Percentiles rank a stretch among this genome's conserved stretches.
Conservation (phyloP, 2,888 invertebrate species). For the Phyllotreta cruciferae region DNA sequence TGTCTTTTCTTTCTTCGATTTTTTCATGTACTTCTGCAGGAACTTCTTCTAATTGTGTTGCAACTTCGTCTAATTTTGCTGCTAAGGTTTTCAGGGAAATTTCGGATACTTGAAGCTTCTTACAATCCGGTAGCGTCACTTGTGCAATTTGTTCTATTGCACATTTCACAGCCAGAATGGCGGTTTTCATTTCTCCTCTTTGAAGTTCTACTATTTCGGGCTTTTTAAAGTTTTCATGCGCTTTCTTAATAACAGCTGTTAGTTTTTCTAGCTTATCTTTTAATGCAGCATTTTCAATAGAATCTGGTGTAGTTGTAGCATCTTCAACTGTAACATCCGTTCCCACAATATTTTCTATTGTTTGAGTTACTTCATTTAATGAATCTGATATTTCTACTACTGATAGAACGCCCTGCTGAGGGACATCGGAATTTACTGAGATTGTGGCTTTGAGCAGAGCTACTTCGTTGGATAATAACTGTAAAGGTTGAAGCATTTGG, state of each 20-base stretch:
- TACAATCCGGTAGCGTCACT: conserved; percentile 4
- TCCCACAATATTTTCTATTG: conserved; percentile 1
- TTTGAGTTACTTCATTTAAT: conserved; percentile 13
- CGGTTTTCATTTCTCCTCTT: conserved; percentile 32
- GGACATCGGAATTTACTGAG: conserved; percentile 28
- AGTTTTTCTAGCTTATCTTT: conserved; percentile 33
- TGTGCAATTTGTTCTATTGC: conserved; percentile 29
- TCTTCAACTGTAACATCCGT: neutral
- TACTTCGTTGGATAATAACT: neutral
- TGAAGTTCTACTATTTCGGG: conserved; percentile 27
- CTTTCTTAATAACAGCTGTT: conserved; percentile 25
- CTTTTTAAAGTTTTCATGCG: conserved; percentile 29
- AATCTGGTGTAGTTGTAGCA: conserved; percentile 19
- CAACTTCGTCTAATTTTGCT: conserved; percentile 24
- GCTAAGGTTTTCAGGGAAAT: conserved; percentile 32
- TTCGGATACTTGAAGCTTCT: conserved; percentile 19
- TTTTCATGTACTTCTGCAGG: neutral
- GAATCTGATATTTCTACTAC: conserved; percentile 33
- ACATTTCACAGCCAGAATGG: conserved; percentile 37
- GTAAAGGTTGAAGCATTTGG: conserved; percentile 13
- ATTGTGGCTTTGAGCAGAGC: conserved; percentile 30
- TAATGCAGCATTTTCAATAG: conserved; percentile 32
- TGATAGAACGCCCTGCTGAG: conserved; percentile 36
- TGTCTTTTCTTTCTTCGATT: conserved; percentile 3
- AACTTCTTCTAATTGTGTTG: conserved; percentile 14